phyloP scores from a whole-genome alignment of 2,888 invertebrate species.

The Lasioglossum oenotherae region DNA sequence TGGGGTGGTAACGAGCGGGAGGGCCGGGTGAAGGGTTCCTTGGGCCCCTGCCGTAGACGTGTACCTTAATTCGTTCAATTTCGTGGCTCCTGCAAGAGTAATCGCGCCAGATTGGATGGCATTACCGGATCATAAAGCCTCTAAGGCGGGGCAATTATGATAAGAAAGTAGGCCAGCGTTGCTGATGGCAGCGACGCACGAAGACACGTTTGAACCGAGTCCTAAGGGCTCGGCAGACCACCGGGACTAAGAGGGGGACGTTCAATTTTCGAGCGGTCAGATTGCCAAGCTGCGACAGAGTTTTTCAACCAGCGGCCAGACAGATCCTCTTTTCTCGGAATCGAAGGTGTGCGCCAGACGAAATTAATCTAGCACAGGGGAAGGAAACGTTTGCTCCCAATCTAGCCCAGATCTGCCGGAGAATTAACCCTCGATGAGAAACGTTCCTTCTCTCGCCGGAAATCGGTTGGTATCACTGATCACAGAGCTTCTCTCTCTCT shows the following conservation, averaged over 20 bases:
- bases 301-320: not conserved
- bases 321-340: not conserved
- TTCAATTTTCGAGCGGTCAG: conserved; percentile 18
- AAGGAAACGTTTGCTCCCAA: not conserved
- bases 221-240: not conserved
- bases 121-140: conserved; percentile 70
- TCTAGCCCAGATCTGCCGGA: not conserved
- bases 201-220: conserved; percentile 31
- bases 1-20: conserved; percentile 8
- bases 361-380: not conserved
- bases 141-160: conserved; percentile 65
- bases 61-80: conserved; percentile 73
- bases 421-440: conserved; percentile 14
- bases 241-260: not conserved
- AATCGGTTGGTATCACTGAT: not conserved
- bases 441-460: not conserved
- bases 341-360: not conserved
- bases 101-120: conserved; percentile 67
- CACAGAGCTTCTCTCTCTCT: not conserved
- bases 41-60: conserved; percentile 53
- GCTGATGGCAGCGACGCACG: conserved; percentile 56
- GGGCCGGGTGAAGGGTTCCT: conserved; percentile 22
- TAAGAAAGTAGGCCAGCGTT: conserved; percentile 65
- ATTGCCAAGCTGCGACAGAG: not conserved
- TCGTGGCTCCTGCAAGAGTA: conserved; percentile 68